A percentile compares a stretch with the other conserved stretches of the same genome.
Conservation (phyloP, 2,888 invertebrate genomes). For the Tachina fera region DNA sequence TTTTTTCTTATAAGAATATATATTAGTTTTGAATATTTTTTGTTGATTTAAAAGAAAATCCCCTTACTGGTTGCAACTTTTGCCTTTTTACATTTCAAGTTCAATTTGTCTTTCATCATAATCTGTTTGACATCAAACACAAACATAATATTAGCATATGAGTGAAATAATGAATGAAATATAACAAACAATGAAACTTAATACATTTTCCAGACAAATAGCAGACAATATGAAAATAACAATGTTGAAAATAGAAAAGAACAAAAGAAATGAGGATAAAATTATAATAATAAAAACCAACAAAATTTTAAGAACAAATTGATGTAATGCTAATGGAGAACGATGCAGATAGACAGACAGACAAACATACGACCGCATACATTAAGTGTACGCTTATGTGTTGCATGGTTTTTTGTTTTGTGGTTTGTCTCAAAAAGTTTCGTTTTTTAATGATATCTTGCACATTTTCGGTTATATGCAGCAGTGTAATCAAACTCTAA, state of each 20-base stretch:
- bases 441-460: conserved; percentile 43
- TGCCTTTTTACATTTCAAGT: conserved; percentile 40
- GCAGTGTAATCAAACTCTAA: conserved; percentile 42
- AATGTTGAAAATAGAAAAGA: conserved; percentile 20
- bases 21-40: background rate
- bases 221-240: conserved; percentile 50
- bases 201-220: conserved; percentile 69
- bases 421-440: conserved; percentile 23
- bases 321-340: conserved; percentile 65
- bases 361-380: background rate
- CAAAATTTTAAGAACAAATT: conserved; percentile 51
- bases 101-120: conserved; percentile 54
- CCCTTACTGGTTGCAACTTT: background rate
- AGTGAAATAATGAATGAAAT: conserved; percentile 53
- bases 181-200: conserved; percentile 70
- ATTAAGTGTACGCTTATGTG: background rate
- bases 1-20: background rate
- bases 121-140: conserved; percentile 60
- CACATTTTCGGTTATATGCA: conserved; percentile 8
- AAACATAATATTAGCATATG: conserved; percentile 67
- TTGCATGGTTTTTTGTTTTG: conserved; percentile 37
- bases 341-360: conserved; percentile 43
- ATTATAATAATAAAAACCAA: conserved; percentile 32
- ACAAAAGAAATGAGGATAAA: conserved; percentile 10
- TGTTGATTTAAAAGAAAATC: background rate